Base-by-base conservation (phyloP, 2,888 invertebrate species). In the Therioaphis trifolii region DNA sequence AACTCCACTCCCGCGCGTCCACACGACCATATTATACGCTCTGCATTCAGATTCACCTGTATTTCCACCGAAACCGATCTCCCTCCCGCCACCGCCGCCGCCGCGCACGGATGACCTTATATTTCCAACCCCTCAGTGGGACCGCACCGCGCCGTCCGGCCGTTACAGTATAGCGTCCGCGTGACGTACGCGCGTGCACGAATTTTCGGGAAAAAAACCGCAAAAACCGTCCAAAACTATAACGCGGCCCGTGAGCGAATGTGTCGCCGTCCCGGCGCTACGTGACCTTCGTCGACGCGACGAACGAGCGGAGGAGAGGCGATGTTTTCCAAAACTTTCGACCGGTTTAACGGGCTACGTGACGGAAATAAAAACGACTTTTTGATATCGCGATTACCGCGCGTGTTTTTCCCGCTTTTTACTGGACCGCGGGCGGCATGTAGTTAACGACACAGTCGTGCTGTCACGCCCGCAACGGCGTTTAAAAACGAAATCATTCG, bases 291-390 rank as follows among this genome's bases (percentile, higher is more conserved):
- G 55, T 21, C 4, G 7, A 21, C 29, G 29, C 4, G 4, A 1
- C 35, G 66, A 1, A 1, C 4, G 15, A 24, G 14, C 9, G 24
- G 49, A 15, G 27, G 5, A 2, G 14, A 4, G 66, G 58, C 9
- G 71, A 71, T 14, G 61, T 72, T 82, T 35, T 82, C 63, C 46
- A 49, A 82, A 80, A 82, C 49, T 82, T 82, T 71, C 46, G 71
- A n/a, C 43, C 55, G 66, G 76, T 52, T 66, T 52, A 46, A 78
- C 68, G 40, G 15, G 21, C 7, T 63, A 82, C 82, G 82, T 82
- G 82, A 82, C 52, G 61, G 71, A 72, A 82, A 72, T 82, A 74
- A 74, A 63, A 82, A 82, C 52, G 71, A 72, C 35, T 49, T 82
- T 82, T 72, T 63, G 82, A 82, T 61, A 63, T 35, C 71, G 58